Evolutionary conservation across 1,140 invertebrate genomes (phyloP).

Genomic region (Pteromalus puparum): DNA sequence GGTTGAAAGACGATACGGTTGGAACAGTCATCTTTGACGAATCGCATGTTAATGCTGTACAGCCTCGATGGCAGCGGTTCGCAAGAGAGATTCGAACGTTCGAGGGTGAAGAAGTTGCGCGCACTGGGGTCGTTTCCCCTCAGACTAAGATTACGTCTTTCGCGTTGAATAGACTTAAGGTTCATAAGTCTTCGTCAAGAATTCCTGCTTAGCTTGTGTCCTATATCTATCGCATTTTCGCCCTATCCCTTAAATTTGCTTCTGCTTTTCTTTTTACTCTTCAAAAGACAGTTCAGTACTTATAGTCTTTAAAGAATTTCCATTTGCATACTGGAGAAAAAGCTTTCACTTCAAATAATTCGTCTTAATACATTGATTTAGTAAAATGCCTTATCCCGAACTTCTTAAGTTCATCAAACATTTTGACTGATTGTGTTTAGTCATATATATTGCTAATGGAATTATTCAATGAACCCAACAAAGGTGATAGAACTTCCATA

Average conservation of each 20-base stretch:
- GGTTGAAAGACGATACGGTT: not conserved
- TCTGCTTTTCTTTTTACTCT: not conserved
- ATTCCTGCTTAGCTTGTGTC: not conserved
- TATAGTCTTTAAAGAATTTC: too few species aligned
- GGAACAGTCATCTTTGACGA: not conserved
- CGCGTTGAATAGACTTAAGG: not conserved
- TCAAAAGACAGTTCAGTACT: too few species aligned
- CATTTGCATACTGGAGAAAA: too few species aligned
- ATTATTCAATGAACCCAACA: too few species aligned
- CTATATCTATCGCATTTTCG: not conserved
- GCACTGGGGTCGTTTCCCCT: not conserved
- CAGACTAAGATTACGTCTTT: not conserved
- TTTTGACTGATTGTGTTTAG: too few species aligned
- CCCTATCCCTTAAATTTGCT: too few species aligned
- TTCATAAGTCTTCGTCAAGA: conserved; percentile 6
- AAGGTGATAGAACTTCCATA: too few species aligned
- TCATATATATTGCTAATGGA: too few species aligned
- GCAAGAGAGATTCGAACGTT: not conserved
- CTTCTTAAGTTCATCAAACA: too few species aligned
- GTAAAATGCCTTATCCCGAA: too few species aligned
- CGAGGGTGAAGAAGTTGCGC: not conserved
- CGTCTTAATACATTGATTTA: too few species aligned
- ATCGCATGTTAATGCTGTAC: not conserved
- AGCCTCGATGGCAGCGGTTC: not conserved
- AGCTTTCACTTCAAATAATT: too few species aligned